Base-by-base conservation (phyloP, 2,888 invertebrate genomes). In the Cristatella mucedo region DNA sequence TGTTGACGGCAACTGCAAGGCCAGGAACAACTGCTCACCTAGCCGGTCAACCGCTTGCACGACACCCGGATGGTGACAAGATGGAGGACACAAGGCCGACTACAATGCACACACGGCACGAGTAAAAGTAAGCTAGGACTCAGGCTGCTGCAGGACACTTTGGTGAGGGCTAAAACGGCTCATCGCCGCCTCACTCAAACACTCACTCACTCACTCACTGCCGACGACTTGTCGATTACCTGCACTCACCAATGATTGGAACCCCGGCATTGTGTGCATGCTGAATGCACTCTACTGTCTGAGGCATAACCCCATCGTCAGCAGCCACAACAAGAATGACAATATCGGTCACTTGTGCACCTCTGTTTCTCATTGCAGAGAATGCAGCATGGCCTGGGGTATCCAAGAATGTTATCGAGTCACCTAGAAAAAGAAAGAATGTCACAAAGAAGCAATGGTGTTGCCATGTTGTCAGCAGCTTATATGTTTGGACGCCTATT, bases 381-480 rank as follows among this genome's bases (percentile, higher is more conserved):
- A 97, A 97, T 0, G 97, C 97, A 2, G 95, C 93, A 71, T 99
- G 97, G 0, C 97, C 97, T 3, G 97, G 97, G 7, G 97, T 97
- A 69, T 97, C 97, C 50, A 97, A 70, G 70, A 97, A 97, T 7
- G 95, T 95, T 13, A 95, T 68, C 13, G 66, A 69, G 32, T 81
- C 80, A 0, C 80, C 81, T 80, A 62, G 16, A 59, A 56, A 38
- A 2, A 37, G 22, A 45, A 44, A 41, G 37, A 30, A 33, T 32
- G n/a, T 11, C n/a, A n/a, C n/a, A n/a, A n/a, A n/a, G n/a, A n/a
- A n/a, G n/a, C n/a, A n/a, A n/a, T n/a, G n/a, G n/a, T n/a, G n/a
- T 26, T 7, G 26, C 26, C n/a, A 26, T 26, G n/a, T 26, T 26
- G 7, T 7, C 26, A 26, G n/a, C 7, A 26, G 7, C 26, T 7